These are phyloP conservation scores for Drosophila sproati DNA, from an alignment of 1,140 invertebrate species.

Conservation along the genomic window DNA sequence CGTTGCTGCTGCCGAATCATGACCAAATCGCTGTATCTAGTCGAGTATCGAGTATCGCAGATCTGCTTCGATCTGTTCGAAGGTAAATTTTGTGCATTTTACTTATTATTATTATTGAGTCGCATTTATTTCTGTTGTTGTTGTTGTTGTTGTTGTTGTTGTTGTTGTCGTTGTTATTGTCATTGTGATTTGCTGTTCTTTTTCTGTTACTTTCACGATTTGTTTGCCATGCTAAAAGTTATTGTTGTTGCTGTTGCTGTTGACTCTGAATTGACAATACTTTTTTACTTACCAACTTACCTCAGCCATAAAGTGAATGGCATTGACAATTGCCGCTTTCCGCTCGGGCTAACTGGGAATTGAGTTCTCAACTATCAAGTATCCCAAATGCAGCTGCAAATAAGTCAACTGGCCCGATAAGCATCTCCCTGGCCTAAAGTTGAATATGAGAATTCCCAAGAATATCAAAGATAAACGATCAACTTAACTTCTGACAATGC, in stretches of 20 bases:
- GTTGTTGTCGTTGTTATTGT: constrained; percentile 9
- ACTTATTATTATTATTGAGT: constrained; percentile 75
- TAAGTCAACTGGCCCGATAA: constrained; percentile 44
- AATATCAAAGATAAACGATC: constrained; percentile 20
- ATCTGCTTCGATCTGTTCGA: constrained; percentile 8
- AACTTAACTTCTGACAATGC: constrained; percentile 29
- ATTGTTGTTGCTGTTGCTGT: constrained; percentile 1
- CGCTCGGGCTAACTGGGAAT: constrained; percentile 25
- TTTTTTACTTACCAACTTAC: constrained; percentile 34
- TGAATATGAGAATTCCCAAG: constrained; percentile 16
- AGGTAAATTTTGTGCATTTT: constrained; percentile 50
- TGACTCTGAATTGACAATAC: constrained; percentile 48
- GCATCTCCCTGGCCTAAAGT: constrained; percentile 27
- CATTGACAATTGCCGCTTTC: constrained; percentile 37
- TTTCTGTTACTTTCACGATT: constrained; percentile 77
- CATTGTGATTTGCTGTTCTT: constrained; percentile 54
- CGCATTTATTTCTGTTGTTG: constrained; percentile 28
- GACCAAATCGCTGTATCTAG: constrained; percentile 48
- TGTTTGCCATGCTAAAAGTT: constrained; percentile 26
- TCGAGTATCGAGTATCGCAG: constrained; percentile 15
- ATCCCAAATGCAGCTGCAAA: constrained; percentile 44
- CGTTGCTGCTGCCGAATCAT: constrained; percentile 51
- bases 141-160: not conserved
- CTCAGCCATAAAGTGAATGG: constrained; percentile 57
- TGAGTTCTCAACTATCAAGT: constrained; percentile 67